phyloP scores from a whole-genome alignment of 53 echinoderm and acorn worm genomes.

The Patiria pectinifera region DNA sequence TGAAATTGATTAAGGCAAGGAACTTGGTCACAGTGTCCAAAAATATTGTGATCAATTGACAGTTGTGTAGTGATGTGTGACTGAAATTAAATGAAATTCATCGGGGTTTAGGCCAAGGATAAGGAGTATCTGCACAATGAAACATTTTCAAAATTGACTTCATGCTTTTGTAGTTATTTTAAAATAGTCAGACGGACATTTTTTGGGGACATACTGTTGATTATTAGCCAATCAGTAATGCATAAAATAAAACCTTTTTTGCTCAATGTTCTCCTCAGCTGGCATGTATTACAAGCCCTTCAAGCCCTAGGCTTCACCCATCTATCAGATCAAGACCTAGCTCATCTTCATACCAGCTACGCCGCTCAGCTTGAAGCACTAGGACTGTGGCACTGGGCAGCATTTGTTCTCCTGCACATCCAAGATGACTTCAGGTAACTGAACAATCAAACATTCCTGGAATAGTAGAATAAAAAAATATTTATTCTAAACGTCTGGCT shows the following conservation, averaged over 20 bases:
- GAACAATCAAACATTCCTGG: background rate
- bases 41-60: conserved; percentile 25
- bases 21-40: too few species aligned
- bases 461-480: background rate
- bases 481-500: too few species aligned
- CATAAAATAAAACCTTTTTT: too few species aligned
- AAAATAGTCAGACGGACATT: too few species aligned
- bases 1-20: too few species aligned
- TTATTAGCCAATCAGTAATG: too few species aligned
- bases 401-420: conserved; percentile 91
- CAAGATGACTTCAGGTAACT: conserved; percentile 71
- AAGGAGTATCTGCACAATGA: too few species aligned
- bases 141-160: too few species aligned
- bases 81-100: too few species aligned
- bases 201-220: too few species aligned
- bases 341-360: conserved; percentile 85
- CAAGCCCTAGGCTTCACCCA: conserved; percentile 90
- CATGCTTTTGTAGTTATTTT: too few species aligned
- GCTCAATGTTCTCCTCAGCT: conserved; percentile 64
- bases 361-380: conserved; percentile 96
- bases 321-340: conserved; percentile 77
- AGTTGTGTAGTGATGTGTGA: background rate
- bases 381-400: conserved; percentile 98
- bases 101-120: too few species aligned
- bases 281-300: conserved; percentile 91